These are phyloP conservation scores for Sacculina carcini DNA, from an alignment of 2,888 invertebrate genomes.

Conservation along the genomic window DNA sequence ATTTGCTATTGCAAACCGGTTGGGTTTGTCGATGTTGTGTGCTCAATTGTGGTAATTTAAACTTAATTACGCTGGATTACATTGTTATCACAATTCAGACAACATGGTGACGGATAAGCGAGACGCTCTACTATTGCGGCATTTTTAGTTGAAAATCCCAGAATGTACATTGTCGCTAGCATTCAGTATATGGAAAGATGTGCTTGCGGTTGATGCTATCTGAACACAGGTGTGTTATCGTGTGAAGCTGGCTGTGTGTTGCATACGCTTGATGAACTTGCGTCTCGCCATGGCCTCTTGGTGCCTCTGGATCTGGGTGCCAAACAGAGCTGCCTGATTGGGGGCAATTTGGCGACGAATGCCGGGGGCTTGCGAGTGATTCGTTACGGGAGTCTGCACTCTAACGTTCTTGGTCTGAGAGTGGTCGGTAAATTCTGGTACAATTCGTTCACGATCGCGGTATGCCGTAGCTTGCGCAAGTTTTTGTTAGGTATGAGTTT, in stretches of 20 bases:
- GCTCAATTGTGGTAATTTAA: no score
- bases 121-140: no score
- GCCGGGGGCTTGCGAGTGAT: slow-evolving; percentile 84
- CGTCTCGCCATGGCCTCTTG: slow-evolving; percentile 45
- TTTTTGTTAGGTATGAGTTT: slow-evolving; percentile 2
- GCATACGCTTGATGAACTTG: slow-evolving; percentile 49
- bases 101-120: no score
- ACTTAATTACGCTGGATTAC: no score
- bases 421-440: slow-evolving; percentile 34
- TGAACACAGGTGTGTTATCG: not conserved
- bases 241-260: slow-evolving; percentile 61
- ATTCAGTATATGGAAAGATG: no score
- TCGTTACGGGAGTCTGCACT: slow-evolving; percentile 83
- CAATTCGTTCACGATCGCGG: not conserved
- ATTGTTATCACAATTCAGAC: no score
- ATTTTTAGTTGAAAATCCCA: no score
- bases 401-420: slow-evolving; percentile 67
- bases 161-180: no score
- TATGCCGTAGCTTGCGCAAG: no score
- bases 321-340: slow-evolving; percentile 82
- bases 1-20: no score
- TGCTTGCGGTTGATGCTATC: no score
- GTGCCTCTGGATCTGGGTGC: slow-evolving; percentile 93
- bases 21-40: no score
- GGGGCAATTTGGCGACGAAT: slow-evolving; percentile 86